Base-by-base conservation (phyloP, 2,888 invertebrate genomes). In the Diarsia mendica region DNA sequence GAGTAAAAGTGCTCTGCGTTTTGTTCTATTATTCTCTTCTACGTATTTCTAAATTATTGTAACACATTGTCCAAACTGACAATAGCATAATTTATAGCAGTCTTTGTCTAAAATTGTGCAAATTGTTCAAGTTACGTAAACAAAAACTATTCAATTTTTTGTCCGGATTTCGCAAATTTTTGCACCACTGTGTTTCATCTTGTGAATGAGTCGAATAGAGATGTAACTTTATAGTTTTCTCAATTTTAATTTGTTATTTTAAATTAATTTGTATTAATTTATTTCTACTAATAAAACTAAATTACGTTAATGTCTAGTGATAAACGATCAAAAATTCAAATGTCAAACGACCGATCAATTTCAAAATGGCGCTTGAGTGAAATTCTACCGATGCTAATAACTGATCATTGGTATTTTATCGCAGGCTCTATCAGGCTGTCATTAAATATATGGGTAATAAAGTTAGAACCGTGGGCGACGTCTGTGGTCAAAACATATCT, bases 71-170 rank as follows among this genome's bases (percentile, higher is more conserved):
- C 76, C 84, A 49, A 55, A 72, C 64, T 83, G 79, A 82, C 85
- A 88, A 84, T 84, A 79, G 39, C 72, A 80, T 83, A 87, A 87
- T 86, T 87, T 89, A 87, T 87, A 49, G 70, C 74, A 11, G 72
- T 71, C 75, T 82, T 85, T 88, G 86, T 89, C 72, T 85, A 85
- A 85, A 86, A 77, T 89, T 91, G 90, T 88, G 89, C 91, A 90
- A 90, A 88, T 87, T 89, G 86, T 79, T 76, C 70, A 86, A 66
- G 71, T 84, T 85, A 72, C 67, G 78, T 79, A 86, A 90, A 88
- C 84, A 87, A 83, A 73, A 80, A 77, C 79, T 83, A 81, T 83
- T 83, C 44, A 73, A 8, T 75, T 84, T 28, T 88, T 89, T 86
- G 77, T 67, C 46, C 46, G 48, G 20, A 60, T 85, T 87, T 87